These are phyloP conservation scores for Sinotaia quadrata DNA, from an alignment of 2,888 invertebrate genomes.

Conservation along the genomic window DNA sequence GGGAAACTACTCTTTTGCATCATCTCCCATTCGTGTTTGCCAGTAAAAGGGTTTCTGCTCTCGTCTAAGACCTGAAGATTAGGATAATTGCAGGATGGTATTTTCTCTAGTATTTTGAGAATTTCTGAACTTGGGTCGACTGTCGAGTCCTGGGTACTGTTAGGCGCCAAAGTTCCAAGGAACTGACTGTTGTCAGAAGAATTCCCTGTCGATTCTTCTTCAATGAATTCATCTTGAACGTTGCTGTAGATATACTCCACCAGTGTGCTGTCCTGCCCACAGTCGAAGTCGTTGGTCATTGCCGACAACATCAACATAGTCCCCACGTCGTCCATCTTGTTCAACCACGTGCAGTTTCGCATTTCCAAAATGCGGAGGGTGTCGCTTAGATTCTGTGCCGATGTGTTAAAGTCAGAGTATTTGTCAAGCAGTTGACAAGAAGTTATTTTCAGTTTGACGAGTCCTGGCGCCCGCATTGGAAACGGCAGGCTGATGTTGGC, in stretches of 20 bases:
- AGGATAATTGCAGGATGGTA: constrained; percentile 13
- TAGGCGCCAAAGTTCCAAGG: too few relatives aligned
- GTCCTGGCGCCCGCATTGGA: constrained; percentile 32
- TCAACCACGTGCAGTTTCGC: constrained; percentile 28
- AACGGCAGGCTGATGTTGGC: constrained; percentile 31
- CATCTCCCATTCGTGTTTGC: constrained; percentile 20
- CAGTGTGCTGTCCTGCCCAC: constrained; percentile 34
- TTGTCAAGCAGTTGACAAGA: constrained; percentile 27
- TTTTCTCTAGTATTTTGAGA: not conserved
- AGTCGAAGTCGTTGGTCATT: constrained; percentile 31
- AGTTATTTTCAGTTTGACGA: constrained; percentile 25
- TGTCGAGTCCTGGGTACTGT: too few relatives aligned
- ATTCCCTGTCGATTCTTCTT: not conserved
- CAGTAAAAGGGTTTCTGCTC: constrained; percentile 5
- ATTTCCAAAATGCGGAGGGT: constrained; percentile 29
- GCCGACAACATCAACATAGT: not conserved
- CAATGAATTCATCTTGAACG: not conserved
- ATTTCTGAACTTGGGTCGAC: too few relatives aligned
- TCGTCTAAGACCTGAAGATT: constrained; percentile 27
- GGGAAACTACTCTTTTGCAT: constrained; percentile 13
- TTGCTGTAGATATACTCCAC: constrained; percentile 26
- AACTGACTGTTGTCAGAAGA: not conserved
- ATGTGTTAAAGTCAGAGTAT: constrained; percentile 28
- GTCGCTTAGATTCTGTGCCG: constrained; percentile 15
- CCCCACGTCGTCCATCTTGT: constrained; percentile 2